Evolutionary conservation across 2,113 vertebrate species (phyloP).

Genomic region (Myanophis thanlyinensis): DNA sequence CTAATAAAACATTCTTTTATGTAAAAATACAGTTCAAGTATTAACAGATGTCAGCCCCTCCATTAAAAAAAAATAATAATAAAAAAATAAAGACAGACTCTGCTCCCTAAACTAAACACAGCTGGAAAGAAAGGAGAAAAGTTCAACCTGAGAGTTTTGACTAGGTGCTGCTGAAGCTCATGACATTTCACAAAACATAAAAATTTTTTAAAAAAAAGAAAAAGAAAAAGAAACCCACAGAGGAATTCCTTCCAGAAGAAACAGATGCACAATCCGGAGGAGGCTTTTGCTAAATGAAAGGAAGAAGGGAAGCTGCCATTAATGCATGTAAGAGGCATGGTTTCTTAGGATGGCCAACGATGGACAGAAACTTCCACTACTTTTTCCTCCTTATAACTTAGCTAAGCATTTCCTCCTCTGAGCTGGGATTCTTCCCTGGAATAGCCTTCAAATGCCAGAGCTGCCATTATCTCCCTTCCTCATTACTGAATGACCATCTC

Average conservation of each 20-base stretch:
- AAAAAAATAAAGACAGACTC: not conserved
- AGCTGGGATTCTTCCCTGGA: not conserved
- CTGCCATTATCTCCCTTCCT: not conserved
- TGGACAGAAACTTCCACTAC: not conserved
- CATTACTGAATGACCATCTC: too few species aligned
- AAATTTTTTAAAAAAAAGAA: not conserved
- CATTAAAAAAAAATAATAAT: not conserved
- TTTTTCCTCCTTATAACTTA: not conserved
- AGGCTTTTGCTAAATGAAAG: not conserved
- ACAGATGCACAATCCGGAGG: not conserved
- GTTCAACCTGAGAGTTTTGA: not conserved
- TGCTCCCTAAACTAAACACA: slow-evolving; percentile 16
- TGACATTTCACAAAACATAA: not conserved
- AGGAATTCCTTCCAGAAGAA: not conserved
- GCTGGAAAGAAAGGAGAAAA: not conserved
- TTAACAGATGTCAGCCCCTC: slow-evolving; percentile 5
- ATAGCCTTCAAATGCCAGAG: not conserved
- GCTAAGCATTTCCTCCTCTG: not conserved
- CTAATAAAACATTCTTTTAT: slow-evolving; percentile 12
- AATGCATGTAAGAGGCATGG: not conserved
- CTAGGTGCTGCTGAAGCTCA: not conserved
- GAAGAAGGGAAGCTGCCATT: not conserved
- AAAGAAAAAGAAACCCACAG: not conserved
- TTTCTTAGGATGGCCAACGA: too few species aligned
- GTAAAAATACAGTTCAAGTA: slow-evolving; percentile 8